Percentiles rank a stretch among this genome's conserved stretches.
Evolutionary conservation across 2,888 invertebrate species (phyloP).

Genomic region (Autographa pulchrina): DNA sequence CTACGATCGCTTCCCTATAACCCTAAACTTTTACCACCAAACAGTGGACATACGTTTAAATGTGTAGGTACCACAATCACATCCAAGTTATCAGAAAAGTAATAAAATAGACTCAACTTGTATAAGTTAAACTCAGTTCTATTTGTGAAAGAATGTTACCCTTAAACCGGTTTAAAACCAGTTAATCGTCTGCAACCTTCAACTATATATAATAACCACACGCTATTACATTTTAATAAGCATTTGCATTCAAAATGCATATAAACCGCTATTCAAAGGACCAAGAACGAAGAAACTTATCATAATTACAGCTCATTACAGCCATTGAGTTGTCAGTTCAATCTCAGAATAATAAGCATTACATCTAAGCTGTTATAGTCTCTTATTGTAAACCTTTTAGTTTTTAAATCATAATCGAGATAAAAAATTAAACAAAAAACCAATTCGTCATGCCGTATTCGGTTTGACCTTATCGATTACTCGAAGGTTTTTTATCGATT

Average conservation of each 20-base stretch:
- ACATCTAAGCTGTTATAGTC: constrained; percentile 1
- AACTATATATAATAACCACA: constrained; percentile 36
- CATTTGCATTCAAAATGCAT: constrained; percentile 33
- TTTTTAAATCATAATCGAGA: constrained; percentile 16
- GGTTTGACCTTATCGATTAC: constrained; percentile 52
- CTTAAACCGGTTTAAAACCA: constrained; percentile 53
- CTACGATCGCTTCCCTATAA: too few species aligned
- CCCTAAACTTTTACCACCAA: too few species aligned
- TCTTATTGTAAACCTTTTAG: constrained; percentile 14
- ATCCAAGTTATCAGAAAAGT: background rate
- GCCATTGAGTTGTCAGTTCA: background rate
- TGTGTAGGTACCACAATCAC: background rate
- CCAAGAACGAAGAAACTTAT: constrained; percentile 15
- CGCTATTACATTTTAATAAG: constrained; percentile 43
- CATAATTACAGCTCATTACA: constrained; percentile 4
- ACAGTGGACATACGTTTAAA: too few species aligned
- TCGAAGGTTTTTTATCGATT: constrained; percentile 56
- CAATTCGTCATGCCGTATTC: constrained; percentile 58
- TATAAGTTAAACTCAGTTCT: constrained; percentile 29
- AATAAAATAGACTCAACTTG: background rate
- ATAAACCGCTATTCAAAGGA: constrained; percentile 8
- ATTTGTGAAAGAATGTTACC: constrained; percentile 52
- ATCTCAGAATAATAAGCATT: background rate
- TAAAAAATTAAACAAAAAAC: constrained; percentile 44
- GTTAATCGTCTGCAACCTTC: constrained; percentile 56